phyloP scores from a whole-genome alignment of 2,888 invertebrate species.

The Caradrina kadenii region DNA sequence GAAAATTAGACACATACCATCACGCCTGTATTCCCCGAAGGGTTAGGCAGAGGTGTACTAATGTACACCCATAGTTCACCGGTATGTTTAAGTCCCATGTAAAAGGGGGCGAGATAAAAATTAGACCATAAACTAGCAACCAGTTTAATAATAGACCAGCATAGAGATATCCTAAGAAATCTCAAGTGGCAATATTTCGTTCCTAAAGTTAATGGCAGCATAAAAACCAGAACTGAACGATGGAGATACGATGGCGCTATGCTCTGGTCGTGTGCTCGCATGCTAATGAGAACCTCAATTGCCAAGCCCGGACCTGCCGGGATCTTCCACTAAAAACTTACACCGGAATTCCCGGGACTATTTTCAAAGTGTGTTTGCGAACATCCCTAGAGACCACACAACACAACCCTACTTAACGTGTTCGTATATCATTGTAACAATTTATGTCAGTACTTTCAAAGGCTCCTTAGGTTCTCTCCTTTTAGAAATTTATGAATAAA shows the following conservation, averaged over 20 bases:
- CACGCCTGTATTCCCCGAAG: too few relatives aligned
- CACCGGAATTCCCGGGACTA: not conserved
- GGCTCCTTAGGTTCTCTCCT: conserved; percentile 5
- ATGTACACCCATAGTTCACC: too few relatives aligned
- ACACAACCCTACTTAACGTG: conserved; percentile 10
- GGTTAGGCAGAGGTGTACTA: too few relatives aligned
- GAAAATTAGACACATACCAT: too few relatives aligned
- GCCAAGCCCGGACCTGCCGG: not conserved
- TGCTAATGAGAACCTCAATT: conserved; percentile 29
- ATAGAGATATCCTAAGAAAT: not conserved
- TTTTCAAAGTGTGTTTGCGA: conserved; percentile 21
- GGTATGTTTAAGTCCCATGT: too few relatives aligned
- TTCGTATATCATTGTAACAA: conserved; percentile 36
- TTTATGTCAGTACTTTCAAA: conserved; percentile 20
- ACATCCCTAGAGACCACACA: conserved; percentile 11
- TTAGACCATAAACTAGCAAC: too few relatives aligned
- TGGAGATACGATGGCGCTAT: conserved; percentile 4
- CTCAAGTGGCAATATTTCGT: not conserved
- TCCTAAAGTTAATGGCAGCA: not conserved
- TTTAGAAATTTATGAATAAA: conserved; percentile 40
- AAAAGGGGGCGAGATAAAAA: too few relatives aligned
- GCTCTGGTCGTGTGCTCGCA: conserved; percentile 12
- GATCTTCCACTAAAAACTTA: not conserved
- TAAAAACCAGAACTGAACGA: conserved; percentile 12
- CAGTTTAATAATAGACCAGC: too few relatives aligned